phyloP scores from a whole-genome alignment of 2,888 invertebrate genomes.

The Brenthis daphne region DNA sequence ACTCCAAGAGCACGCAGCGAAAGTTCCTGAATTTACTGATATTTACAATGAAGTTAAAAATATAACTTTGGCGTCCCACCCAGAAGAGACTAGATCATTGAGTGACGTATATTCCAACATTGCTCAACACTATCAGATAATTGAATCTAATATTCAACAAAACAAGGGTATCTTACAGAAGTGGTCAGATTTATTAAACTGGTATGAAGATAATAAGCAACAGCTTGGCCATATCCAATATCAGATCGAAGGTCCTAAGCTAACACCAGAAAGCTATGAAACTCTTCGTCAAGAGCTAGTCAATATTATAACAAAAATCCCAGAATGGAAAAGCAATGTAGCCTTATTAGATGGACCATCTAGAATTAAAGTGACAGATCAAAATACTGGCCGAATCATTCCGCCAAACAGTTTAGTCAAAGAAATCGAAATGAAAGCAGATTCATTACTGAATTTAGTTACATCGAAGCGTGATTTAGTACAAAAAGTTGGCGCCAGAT shows the following conservation, averaged over 20 bases:
- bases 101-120: constrained; percentile 89
- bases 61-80: constrained; percentile 86
- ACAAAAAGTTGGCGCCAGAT: constrained; percentile 87
- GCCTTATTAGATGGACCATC: constrained; percentile 86
- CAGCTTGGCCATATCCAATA: constrained; percentile 91
- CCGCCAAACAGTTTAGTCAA: constrained; percentile 88
- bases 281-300: constrained; percentile 87
- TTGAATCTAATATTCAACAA: constrained; percentile 87
- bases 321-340: constrained; percentile 87
- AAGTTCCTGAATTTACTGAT: constrained; percentile 88
- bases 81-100: constrained; percentile 87
- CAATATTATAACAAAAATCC: constrained; percentile 84
- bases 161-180: constrained; percentile 89
- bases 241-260: constrained; percentile 89
- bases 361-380: constrained; percentile 86
- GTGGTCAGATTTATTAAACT: constrained; percentile 91
- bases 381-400: constrained; percentile 86
- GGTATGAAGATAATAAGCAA: constrained; percentile 90
- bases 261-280: constrained; percentile 86
- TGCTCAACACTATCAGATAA: constrained; percentile 88
- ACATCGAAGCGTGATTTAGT: constrained; percentile 85
- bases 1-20: constrained; percentile 92
- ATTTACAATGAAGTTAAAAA: constrained; percentile 93
- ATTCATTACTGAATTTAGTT: constrained; percentile 85
- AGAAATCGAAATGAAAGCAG: constrained; percentile 87